A percentile compares a stretch with the other conserved stretches of the same genome.
Evolutionary conservation across 2,888 invertebrate species (phyloP).

Genomic region (Molanna angustata): DNA sequence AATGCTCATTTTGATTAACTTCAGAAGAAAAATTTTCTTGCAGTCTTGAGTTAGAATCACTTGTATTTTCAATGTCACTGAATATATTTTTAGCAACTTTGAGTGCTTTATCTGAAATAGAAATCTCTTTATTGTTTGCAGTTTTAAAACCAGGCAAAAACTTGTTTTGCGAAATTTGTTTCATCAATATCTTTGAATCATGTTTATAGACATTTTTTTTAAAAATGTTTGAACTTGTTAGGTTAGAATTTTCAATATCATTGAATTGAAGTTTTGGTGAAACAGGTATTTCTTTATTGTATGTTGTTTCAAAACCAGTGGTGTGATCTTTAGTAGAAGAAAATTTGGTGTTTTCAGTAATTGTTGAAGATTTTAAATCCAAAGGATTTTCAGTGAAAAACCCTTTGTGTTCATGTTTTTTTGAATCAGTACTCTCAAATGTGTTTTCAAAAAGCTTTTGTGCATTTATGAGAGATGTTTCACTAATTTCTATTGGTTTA

Average conservation of each 20-base stretch:
- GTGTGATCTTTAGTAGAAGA: background rate
- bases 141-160: constrained; percentile 39
- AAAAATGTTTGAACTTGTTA: too few relatives aligned
- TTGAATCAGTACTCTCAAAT: too few relatives aligned
- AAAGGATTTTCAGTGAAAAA: too few relatives aligned
- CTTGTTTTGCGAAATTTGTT: background rate
- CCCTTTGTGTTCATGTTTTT: too few relatives aligned
- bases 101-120: constrained; percentile 33
- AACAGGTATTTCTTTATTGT: constrained; percentile 46
- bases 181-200: background rate
- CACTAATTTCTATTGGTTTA: background rate
- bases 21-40: background rate
- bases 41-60: too few relatives aligned
- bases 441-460: background rate
- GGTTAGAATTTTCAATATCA: too few relatives aligned
- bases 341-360: too few relatives aligned
- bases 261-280: constrained; percentile 41
- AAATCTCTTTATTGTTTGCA: constrained; percentile 41
- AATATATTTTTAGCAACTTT: background rate
- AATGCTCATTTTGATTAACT: background rate
- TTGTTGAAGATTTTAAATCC: too few relatives aligned
- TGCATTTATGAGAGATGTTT: background rate
- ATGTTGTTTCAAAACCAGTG: constrained; percentile 47
- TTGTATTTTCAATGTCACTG: constrained; percentile 3
- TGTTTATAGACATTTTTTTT: background rate